Conservation (phyloP, 2,113 vertebrate genomes). For the Myanophis thanlyinensis region DNA sequence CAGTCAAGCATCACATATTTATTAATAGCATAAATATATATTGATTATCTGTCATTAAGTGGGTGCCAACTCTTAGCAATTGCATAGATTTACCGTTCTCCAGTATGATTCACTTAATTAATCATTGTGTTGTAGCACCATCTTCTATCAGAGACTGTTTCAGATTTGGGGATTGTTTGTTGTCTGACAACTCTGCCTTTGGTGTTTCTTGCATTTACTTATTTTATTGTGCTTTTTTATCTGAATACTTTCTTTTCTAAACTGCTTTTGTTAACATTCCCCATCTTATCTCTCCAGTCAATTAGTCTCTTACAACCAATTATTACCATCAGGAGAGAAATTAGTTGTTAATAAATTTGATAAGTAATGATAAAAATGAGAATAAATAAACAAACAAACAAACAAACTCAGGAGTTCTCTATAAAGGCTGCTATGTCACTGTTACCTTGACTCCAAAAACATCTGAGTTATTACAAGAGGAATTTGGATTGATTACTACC, state of each 20-base stretch:
- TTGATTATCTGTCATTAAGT: not conserved
- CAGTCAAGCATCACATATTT: not conserved
- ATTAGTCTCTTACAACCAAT: not conserved
- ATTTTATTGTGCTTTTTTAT: not conserved
- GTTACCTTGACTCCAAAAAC: not conserved
- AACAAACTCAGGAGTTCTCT: not conserved
- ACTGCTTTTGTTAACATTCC: not conserved
- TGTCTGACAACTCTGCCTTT: not conserved
- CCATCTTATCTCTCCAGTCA: not conserved
- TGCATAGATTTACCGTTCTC: not conserved
- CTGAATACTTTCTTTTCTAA: not conserved
- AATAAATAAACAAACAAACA: not conserved
- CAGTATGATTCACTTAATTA: not conserved
- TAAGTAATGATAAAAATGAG: not conserved
- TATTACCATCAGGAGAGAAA: not conserved
- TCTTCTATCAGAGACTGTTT: not conserved
- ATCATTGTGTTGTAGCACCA: not conserved
- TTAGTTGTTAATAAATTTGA: not conserved
- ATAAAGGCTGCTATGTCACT: not conserved
- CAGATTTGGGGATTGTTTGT: not conserved
- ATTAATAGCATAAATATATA: not conserved
- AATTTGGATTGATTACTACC: not conserved
- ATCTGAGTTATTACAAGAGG: not conserved
- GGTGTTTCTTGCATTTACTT: not conserved
- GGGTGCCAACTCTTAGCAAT: not conserved